Base-by-base conservation (phyloP, 2,797 vertebrate species). In the Arremon aurantiirostris region DNA sequence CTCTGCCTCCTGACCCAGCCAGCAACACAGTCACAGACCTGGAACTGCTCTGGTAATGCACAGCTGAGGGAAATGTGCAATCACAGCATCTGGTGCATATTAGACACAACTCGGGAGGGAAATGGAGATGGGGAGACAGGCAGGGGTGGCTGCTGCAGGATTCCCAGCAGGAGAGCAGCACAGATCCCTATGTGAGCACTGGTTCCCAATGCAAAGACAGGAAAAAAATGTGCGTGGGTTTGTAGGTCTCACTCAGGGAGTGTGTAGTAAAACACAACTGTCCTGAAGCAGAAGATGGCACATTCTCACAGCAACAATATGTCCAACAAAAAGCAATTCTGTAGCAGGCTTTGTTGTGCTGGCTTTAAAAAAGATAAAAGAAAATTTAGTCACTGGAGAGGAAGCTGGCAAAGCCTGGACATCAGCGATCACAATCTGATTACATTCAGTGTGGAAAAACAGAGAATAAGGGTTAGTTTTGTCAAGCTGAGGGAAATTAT, bases 401-500 rank as follows among this genome's bases (percentile, higher is more conserved):
- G 39, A 92, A 73, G 10, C 37, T 80, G 46, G 64, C 37, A 75
- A 87, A 80, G 21, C 24, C 10, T 53, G 44, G 57, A 85, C 30
- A 87, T 82, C 50, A 91, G 53, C 0, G 1, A 91, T 85, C 89
- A 77, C 44, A 82, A 77, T 73, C 47, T 73, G 86, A 73, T 77
- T 93, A 64, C 22, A 70, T 57, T 91, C 46, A 68, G 19, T 27
- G 30, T 30, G 18, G 49, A 57, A 89, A 91, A 87, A 46, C 12
- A 71, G 52, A 82, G 26, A 87, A 73, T 41, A 72, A 61, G 41
- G 35, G 30, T 47, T 71, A 63, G 63, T 82, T 86, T 89, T 52
- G 66, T 89, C 55, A 90, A 79, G 26, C 14, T 86, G 63, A 84
- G 59, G 41, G 23, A 89, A 94, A 93, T 64, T 68, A 77, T 16